These are phyloP conservation scores for Drosophila formosana DNA, from an alignment of 2,888 invertebrate species.

Conservation along the genomic window DNA sequence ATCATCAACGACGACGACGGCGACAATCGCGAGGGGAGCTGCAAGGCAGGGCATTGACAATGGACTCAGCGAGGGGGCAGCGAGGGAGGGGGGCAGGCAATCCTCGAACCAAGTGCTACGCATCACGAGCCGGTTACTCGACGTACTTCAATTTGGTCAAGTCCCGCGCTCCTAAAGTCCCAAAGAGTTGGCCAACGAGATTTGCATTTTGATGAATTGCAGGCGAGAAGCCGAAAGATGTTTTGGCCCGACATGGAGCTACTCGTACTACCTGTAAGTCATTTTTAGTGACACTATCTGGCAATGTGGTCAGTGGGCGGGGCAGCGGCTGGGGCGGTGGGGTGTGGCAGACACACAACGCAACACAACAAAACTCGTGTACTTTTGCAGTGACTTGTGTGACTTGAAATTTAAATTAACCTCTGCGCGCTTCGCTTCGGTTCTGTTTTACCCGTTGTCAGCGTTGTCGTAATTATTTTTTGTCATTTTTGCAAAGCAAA, in stretches of 20 bases:
- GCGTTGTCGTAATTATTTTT: slow-evolving; percentile 65
- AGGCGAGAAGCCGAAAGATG: slow-evolving; percentile 63
- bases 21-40: not conserved
- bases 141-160: slow-evolving; percentile 25
- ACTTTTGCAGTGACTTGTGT: slow-evolving; percentile 66
- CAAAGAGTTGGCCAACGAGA: slow-evolving; percentile 69
- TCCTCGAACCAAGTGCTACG: slow-evolving; percentile 53
- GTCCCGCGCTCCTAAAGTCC: slow-evolving; percentile 7
- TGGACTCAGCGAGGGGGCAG: not conserved
- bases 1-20: slow-evolving; percentile 37
- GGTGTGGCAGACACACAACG: slow-evolving; percentile 16
- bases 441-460: slow-evolving; percentile 26
- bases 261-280: slow-evolving; percentile 66
- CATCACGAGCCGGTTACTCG: slow-evolving; percentile 37
- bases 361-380: slow-evolving; percentile 35
- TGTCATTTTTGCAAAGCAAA: slow-evolving; percentile 48
- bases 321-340: not conserved
- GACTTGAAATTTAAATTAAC: slow-evolving; percentile 83
- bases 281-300: slow-evolving; percentile 75
- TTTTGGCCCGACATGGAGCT: slow-evolving; percentile 44
- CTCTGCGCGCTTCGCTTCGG: slow-evolving; percentile 35
- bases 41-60: slow-evolving; percentile 13
- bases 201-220: slow-evolving; percentile 84
- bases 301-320: slow-evolving; percentile 18
- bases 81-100: not conserved